A percentile compares a stretch with the other conserved stretches of the same genome.
Evolutionary conservation across 2,113 vertebrate species (phyloP).

Genomic region (Saccopteryx leptura): DNA sequence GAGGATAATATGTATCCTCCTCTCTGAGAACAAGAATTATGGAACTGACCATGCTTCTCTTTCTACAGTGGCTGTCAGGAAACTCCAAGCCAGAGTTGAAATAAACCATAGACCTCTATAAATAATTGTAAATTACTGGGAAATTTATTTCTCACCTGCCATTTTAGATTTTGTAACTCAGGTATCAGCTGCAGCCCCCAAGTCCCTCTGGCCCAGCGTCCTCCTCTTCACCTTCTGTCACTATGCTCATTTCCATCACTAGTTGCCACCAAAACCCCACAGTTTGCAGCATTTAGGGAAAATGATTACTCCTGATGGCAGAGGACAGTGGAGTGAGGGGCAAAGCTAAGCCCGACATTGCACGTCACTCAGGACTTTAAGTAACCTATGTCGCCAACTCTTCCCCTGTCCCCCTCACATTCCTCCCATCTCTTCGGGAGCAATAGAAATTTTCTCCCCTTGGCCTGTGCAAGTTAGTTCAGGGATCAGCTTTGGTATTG

Average conservation of each 20-base stretch:
- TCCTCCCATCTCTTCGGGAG: not conserved
- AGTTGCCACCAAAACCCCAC: not conserved
- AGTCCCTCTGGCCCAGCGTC: not conserved
- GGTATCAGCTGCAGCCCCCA: not conserved
- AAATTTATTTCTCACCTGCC: not conserved
- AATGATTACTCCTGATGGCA: not conserved
- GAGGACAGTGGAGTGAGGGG: not conserved
- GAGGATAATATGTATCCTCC: not conserved
- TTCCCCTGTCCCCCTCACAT: not conserved
- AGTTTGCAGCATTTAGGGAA: not conserved
- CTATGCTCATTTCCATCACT: not conserved
- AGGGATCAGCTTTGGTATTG: not conserved
- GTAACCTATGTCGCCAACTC: not conserved
- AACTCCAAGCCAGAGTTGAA: not conserved
- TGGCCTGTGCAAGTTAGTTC: not conserved
- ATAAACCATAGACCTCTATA: not conserved
- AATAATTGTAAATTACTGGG: not conserved
- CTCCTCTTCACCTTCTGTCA: not conserved
- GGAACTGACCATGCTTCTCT: not conserved
- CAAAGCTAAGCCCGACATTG: not conserved
- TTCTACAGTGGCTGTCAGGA: not conserved
- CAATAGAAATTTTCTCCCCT: not conserved
- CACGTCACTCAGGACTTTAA: not conserved
- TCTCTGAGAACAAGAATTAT: not conserved
- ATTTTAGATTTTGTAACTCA: not conserved